Evolutionary conservation across 1,140 invertebrate species (phyloP), one percentile per base, ranked within the genome.

Genomic region (Drosophila murphyi): DNA sequence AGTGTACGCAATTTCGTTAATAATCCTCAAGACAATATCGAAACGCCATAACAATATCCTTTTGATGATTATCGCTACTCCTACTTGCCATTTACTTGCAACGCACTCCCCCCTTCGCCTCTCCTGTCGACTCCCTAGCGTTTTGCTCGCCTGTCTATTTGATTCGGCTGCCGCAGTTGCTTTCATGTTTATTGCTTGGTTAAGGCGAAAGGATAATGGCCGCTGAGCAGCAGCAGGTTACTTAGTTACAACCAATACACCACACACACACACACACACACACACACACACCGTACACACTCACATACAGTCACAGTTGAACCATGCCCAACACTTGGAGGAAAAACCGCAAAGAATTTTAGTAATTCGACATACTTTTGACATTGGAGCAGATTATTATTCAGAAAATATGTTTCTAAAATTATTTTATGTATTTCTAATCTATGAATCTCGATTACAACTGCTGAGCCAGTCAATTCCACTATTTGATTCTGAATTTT

Each of bases 11-110:
- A 90, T 90, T 90, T 91, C 76, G 72, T 85, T 88, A 88, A 90
- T 90, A 90, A 90, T 90, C 88, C 88, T 83, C 83, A 85, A 88
- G 88, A 90, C 88, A 90, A 91, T 91, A 91, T 90, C 81, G 88
- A 83, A 90, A 78, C 70, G 65, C 78, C 71, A 91, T 90, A 90
- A 90, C 88, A 90, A 91, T 90, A 91, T 90, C 88, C 88, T 91
- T 91, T 89, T 88, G 88, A 91, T 90, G 88, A 88, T 90, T 90
- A 91, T 91, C 83, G 88, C 57, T 69, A 61, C 74, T 55, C 62
- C 87, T 52, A 72, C 55, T 76, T 72, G 70, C 56, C 73, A 72
- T 54, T 50, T 54, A 57, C 69, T 60, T 48, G 39, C 32, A 12
- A 32, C 39, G 32, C 50, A 32, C n/a, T 8, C 55, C 47, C 51